phyloP scores from a whole-genome alignment of 1,140 invertebrate genomes.

The Centruroides sculpturatus region DNA sequence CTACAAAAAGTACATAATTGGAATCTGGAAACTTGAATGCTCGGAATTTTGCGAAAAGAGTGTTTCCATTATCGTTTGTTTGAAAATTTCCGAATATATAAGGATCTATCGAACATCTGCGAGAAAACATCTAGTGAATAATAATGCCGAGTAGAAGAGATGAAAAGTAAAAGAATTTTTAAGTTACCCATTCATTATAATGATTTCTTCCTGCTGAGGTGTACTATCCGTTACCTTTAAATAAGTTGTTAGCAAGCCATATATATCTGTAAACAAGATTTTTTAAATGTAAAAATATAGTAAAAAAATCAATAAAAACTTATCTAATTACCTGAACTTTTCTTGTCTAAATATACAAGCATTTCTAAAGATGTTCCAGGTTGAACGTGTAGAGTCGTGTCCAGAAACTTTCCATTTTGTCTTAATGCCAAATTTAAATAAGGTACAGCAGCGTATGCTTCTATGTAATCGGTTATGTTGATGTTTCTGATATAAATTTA shows the following conservation, averaged over 20 bases:
- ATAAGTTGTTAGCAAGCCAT: conserved; percentile 45
- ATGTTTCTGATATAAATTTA: conserved; percentile 24
- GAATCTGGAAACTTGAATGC: conserved; percentile 90
- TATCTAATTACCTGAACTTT: conserved; percentile 53
- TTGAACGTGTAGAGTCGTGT: conserved; percentile 65
- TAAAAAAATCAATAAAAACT: background rate
- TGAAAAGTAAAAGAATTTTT: too few species aligned
- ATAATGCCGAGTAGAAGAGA: too few species aligned
- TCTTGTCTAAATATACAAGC: conserved; percentile 72
- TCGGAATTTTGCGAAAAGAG: conserved; percentile 58
- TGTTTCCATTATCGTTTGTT: conserved; percentile 59
- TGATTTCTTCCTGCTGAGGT: conserved; percentile 67
- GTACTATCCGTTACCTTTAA: conserved; percentile 74
- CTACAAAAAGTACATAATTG: conserved; percentile 79
- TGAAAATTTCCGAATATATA: conserved; percentile 86
- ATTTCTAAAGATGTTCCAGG: conserved; percentile 80
- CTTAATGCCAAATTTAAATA: conserved; percentile 65
- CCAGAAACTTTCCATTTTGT: conserved; percentile 60
- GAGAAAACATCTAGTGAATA: conserved; percentile 14
- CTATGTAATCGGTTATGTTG: conserved; percentile 32
- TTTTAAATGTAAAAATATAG: too few species aligned
- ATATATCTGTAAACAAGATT: conserved; percentile 15
- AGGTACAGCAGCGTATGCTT: conserved; percentile 52
- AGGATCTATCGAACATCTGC: conserved; percentile 81
- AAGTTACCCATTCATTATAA: conserved; percentile 76